Evolutionary conservation across 2,797 vertebrate genomes (phyloP).

Genomic region (Ispidina picta): DNA sequence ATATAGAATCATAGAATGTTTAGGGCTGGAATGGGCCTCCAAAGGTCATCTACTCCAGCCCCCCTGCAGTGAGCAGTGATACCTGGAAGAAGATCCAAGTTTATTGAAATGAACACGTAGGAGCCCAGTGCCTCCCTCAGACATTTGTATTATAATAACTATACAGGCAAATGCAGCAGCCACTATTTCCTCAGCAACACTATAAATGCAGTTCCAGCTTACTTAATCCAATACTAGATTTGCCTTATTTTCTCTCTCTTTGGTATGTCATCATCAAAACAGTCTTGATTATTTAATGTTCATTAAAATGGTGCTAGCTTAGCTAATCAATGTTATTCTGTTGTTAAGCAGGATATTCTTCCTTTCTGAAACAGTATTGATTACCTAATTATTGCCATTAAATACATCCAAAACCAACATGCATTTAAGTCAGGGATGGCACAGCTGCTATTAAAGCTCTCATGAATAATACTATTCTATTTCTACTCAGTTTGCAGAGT

Average conservation of each 20-base stretch:
- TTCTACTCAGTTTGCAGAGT: not conserved
- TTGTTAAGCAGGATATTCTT: slow-evolving; percentile 57
- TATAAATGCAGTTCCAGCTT: not conserved
- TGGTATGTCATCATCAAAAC: slow-evolving; percentile 17
- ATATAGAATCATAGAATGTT: too few species aligned
- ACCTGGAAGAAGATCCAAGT: not conserved
- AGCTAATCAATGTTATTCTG: slow-evolving; percentile 58
- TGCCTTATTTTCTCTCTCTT: slow-evolving; percentile 22
- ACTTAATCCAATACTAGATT: not conserved
- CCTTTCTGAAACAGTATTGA: slow-evolving; percentile 61
- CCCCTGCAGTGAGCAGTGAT: too few species aligned
- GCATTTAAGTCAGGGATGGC: not conserved
- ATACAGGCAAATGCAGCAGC: not conserved
- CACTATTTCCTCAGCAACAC: not conserved
- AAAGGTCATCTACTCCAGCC: too few species aligned
- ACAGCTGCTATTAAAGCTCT: not conserved
- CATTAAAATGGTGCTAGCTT: slow-evolving; percentile 40
- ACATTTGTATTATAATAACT: not conserved
- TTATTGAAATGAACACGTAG: not conserved
- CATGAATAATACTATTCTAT: not conserved
- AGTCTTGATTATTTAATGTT: slow-evolving; percentile 54
- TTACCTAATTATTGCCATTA: slow-evolving; percentile 62
- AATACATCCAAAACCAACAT: slow-evolving; percentile 25
- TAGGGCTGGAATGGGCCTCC: too few species aligned
- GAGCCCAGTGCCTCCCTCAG: not conserved